phyloP scores from a whole-genome alignment of 2,113 vertebrate genomes.

The Triplophysa tibetana region DNA sequence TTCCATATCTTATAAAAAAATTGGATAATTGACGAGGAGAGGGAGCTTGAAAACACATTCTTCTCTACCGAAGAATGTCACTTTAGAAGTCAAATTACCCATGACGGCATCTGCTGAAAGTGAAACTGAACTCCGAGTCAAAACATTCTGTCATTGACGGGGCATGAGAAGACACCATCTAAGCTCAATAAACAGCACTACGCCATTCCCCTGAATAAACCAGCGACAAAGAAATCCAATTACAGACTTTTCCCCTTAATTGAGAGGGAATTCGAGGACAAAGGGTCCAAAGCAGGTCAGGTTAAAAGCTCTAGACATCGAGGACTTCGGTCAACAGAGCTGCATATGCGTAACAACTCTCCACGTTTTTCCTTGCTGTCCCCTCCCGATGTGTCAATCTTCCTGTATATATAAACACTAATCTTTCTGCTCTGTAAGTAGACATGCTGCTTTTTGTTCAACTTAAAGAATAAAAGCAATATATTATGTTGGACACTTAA shows the following conservation, averaged over 20 bases:
- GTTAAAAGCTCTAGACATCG: neutral
- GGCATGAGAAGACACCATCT: neutral
- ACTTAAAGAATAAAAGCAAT: too few relatives aligned
- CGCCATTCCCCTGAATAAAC: slow-evolving; percentile 3
- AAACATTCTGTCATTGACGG: neutral
- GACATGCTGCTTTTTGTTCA: neutral
- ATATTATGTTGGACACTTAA: too few relatives aligned
- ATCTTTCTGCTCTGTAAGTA: neutral
- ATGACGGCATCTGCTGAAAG: neutral
- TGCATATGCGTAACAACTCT: neutral
- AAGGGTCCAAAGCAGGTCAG: slow-evolving; percentile 12
- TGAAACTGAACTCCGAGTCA: slow-evolving; percentile 5
- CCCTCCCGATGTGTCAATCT: neutral
- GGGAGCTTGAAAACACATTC: neutral
- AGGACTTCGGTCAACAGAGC: neutral
- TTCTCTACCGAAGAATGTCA: neutral
- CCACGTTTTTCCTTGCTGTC: neutral
- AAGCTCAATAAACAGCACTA: neutral
- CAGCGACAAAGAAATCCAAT: slow-evolving; percentile 29
- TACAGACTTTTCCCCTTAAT: slow-evolving; percentile 19
- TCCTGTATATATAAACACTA: neutral
- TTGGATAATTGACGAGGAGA: neutral
- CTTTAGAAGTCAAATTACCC: slow-evolving; percentile 7
- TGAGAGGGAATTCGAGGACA: slow-evolving; percentile 10
- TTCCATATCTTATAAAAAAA: slow-evolving; percentile 9